These are phyloP conservation scores for Clangula hyemalis DNA, from an alignment of 2,797 vertebrate species.

Conservation along the genomic window DNA sequence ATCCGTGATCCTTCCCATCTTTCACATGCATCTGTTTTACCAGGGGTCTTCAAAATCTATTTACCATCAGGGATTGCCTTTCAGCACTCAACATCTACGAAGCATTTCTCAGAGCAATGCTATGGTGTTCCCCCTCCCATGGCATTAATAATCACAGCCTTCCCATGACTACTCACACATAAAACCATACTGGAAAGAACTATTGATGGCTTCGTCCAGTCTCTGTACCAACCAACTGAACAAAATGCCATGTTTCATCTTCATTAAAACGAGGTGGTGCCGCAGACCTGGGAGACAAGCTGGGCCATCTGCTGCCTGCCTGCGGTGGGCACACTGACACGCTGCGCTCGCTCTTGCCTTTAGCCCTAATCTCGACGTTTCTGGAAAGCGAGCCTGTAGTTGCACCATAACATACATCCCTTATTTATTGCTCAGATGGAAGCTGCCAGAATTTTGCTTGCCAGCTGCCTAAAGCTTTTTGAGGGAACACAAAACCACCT, in stretches of 20 bases:
- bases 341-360: fast-evolving
- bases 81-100: background rate
- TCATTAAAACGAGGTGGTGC: fast-evolving
- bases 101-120: background rate
- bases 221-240: background rate
- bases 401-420: background rate
- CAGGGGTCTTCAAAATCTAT: background rate
- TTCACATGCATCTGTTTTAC: fast-evolving
- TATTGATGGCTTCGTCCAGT: background rate
- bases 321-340: fast-evolving
- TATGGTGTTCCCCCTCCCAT: fast-evolving
- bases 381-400: fast-evolving
- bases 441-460: background rate
- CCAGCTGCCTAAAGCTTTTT: background rate
- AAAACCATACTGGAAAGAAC: background rate
- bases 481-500: background rate
- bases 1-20: background rate
- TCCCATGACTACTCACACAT: background rate
- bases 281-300: fast-evolving
- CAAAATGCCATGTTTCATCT: background rate
- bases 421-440: background rate
- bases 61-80: background rate
- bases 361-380: background rate
- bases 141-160: background rate
- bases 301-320: background rate